Evolutionary conservation across 2,113 vertebrate species (phyloP), one percentile per base, ranked within the genome.

Genomic region (Bagarius yarrelli): DNA sequence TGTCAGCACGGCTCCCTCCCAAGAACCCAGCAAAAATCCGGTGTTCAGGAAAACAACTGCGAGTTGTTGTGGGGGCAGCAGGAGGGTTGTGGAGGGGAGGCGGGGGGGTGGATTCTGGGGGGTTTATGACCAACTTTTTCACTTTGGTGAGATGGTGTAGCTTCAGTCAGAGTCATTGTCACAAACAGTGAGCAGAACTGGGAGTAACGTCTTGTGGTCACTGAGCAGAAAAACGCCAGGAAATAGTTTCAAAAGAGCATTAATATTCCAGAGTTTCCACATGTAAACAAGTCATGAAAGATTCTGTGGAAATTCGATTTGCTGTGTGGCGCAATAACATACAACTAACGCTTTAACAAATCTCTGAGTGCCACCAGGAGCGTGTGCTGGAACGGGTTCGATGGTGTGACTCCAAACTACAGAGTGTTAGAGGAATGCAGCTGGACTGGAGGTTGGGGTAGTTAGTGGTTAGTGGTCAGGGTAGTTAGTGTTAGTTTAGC

Each of bases 201-300:
- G 23, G 73, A 73, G 36, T 25, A 47, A 69, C 87, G n/a, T 56
- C 76, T 84, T 88, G 87, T 83, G 87, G 90, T 91, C 88, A 89
- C 83, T 83, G 85, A 83, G 78, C 69, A 86, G 89, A 87, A n/a
- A 80, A 82, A 82, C 75, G 86, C 85, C 89, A 88, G 88, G 89
- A 91, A 90, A 91, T 89, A 89, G 87, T 89, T 90, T 86, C 83
- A 89, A 88, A 89, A 88, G 87, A 86, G 89, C 85, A 91, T 87
- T 91, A 90, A 92, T 91, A 91, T 90, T 90, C 91, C 91, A 93
- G 90, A 91, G 90, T 89, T 92, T 89, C 86, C 78, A 83, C 84
- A 89, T 85, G 89, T 88, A 91, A 90, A 91, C 90, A 88, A 89
- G 73, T 86, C 71, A 78, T 78, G 89, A 91, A 85, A 72, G 76